phyloP scores from a whole-genome alignment of 2,888 invertebrate species.

The Ophion ventricosus region DNA sequence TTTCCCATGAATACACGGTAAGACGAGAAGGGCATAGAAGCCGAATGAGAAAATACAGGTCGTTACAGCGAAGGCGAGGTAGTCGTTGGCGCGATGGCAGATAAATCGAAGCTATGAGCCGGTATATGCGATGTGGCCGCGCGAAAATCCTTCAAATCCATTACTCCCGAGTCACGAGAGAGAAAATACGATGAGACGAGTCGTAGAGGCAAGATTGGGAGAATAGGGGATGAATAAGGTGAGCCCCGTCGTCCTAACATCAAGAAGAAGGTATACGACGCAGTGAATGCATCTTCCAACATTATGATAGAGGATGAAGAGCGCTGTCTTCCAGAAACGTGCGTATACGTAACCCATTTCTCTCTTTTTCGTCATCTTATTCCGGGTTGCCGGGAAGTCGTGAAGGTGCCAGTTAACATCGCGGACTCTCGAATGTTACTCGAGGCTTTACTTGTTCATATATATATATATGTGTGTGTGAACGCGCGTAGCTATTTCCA shows the following conservation, averaged over 20 bases:
- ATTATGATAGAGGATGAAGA: slow-evolving; percentile 10
- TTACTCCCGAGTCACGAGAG: slow-evolving; percentile 60
- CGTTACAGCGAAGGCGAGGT: slow-evolving; percentile 35
- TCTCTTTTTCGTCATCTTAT: not conserved
- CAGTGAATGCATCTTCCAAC: slow-evolving; percentile 3
- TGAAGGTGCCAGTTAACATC: slow-evolving; percentile 47
- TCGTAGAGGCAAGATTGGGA: slow-evolving; percentile 13
- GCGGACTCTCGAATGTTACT: slow-evolving; percentile 43
- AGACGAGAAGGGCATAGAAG: slow-evolving; percentile 2
- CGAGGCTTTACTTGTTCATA: slow-evolving; percentile 22
- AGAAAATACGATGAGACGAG: slow-evolving; percentile 31
- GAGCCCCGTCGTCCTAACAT: slow-evolving; percentile 10
- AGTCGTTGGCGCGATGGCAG: slow-evolving; percentile 54
- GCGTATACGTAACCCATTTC: slow-evolving; percentile 1
- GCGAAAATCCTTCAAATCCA: slow-evolving; percentile 64
- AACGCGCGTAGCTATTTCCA: slow-evolving; percentile 28
- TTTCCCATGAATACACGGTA: not conserved
- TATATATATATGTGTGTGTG: not conserved
- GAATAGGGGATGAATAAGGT: slow-evolving; percentile 21
- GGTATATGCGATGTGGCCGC: slow-evolving; percentile 37
- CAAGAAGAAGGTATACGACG: slow-evolving; percentile 1
- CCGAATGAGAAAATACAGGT: slow-evolving; percentile 61
- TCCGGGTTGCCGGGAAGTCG: slow-evolving; percentile 4
- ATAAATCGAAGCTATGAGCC: slow-evolving; percentile 66
- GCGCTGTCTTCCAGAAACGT: not conserved